Percentiles rank a stretch among this genome's conserved stretches.
Conservation (phyloP, 2,113 vertebrate species). For the Engraulis encrasicolus region DNA sequence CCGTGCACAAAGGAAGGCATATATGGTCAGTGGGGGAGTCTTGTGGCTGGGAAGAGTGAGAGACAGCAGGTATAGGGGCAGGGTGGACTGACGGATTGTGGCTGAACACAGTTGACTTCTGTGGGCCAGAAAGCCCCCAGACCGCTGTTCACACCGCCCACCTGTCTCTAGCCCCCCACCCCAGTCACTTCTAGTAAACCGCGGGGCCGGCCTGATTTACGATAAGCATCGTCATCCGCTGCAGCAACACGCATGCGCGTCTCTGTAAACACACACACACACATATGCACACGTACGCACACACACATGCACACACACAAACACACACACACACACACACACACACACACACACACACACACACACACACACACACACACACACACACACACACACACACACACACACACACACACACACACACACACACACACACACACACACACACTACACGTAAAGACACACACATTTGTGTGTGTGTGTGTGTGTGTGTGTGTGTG, state of each 20-base stretch:
- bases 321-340: neutral
- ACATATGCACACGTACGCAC: constrained; percentile 7
- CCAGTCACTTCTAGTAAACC: neutral
- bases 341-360: neutral
- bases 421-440: too few relatives aligned
- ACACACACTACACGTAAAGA: too few relatives aligned
- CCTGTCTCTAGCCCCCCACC: neutral
- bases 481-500: too few relatives aligned
- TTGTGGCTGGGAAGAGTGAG: neutral
- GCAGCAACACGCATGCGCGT: neutral
- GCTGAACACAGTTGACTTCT: too few relatives aligned
- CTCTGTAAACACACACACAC: too few relatives aligned
- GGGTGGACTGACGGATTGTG: too few relatives aligned
- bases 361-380: neutral
- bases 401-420: too few relatives aligned
- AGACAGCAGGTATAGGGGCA: neutral
- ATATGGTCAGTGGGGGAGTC: too few relatives aligned
- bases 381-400: too few relatives aligned
- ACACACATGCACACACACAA: neutral
- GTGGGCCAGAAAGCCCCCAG: neutral
- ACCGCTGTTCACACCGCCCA: neutral
- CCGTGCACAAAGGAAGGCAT: too few relatives aligned
- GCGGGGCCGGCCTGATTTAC: neutral
- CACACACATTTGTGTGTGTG: too few relatives aligned
- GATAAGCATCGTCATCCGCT: constrained; percentile 4